Evolutionary conservation across 2,113 vertebrate genomes (phyloP).

Genomic region (Trematocara stigmaticum): DNA sequence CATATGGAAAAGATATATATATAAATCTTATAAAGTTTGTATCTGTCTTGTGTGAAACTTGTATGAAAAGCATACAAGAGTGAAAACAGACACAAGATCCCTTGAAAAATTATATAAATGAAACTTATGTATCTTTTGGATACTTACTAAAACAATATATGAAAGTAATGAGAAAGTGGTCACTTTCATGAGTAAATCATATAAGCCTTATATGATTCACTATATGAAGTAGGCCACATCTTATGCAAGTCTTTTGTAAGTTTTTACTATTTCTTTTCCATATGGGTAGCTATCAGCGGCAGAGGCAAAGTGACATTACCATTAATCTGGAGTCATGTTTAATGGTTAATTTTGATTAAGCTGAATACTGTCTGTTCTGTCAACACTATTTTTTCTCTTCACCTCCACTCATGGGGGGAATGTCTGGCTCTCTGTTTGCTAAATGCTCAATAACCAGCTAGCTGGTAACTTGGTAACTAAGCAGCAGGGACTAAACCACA

Average conservation of each 20-base stretch:
- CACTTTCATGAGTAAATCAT: background rate
- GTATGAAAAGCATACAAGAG: background rate
- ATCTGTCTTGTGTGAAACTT: background rate
- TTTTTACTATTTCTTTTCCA: background rate
- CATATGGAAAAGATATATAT: background rate
- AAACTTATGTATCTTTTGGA: background rate
- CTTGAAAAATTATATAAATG: background rate
- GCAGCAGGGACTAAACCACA: background rate
- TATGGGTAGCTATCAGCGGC: background rate
- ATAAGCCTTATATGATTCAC: background rate
- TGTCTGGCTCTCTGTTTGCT: background rate
- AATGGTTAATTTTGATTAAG: background rate
- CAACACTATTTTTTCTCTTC: background rate
- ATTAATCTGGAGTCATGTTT: background rate
- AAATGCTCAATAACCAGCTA: background rate
- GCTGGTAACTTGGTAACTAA: background rate
- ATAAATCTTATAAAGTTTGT: background rate
- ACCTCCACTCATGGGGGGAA: background rate
- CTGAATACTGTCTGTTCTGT: background rate
- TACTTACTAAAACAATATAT: background rate
- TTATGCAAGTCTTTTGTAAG: background rate
- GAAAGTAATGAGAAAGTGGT: background rate
- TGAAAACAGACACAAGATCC: background rate
- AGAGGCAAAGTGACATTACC: background rate
- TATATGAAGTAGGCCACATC: background rate